Base-by-base conservation (phyloP, 2,113 vertebrate species). In the Polypterus senegalus region DNA sequence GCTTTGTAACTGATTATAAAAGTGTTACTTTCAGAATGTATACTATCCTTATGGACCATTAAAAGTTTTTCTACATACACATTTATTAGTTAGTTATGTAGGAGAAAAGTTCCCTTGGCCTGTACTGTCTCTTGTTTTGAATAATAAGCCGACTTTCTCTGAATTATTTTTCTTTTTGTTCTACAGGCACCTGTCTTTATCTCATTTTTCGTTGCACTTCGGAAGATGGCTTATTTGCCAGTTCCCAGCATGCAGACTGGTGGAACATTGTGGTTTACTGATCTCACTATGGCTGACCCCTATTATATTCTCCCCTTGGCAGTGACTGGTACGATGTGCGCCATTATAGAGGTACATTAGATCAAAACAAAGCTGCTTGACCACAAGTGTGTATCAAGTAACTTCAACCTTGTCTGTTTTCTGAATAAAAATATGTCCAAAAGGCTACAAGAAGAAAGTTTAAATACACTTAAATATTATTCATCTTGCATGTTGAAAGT, bases 191-290 rank as follows among this genome's bases (percentile, higher is more conserved):
- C 92, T 0, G 46, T 94, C 69, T 95, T 95, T 70, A 67, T 95
- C 71, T 95, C 91, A 2, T 94, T 94, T 81, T 95, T 94, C 81
- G 79, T 93, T n/a, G 89, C 87, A 0, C 73, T 95, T 73, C 83
- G 90, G 66, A 87, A 92, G 73, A 93, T 95, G 91, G 76, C 91
- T 0, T 82, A 89, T 45, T 83, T 90, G 61, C 92, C 92, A 0
- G 91, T 94, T 65, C 91, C 91, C 65, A 91, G 91, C 77, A 9
- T 95, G 65, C 86, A 89, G 77, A 87, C 75, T 1, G 91, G 91
- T 4, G 92, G 92, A 3, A 3, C 78, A 6, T 79, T 83, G 67
- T 95, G 91, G 92, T 94, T 95, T 70, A 47, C 68, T 4, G 88
- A 95, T 65, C 81, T 95, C 60, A 88, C 89, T 0, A 61, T 69